Base-by-base conservation (phyloP, 1,140 invertebrate genomes). In the Laupala kohalensis region DNA sequence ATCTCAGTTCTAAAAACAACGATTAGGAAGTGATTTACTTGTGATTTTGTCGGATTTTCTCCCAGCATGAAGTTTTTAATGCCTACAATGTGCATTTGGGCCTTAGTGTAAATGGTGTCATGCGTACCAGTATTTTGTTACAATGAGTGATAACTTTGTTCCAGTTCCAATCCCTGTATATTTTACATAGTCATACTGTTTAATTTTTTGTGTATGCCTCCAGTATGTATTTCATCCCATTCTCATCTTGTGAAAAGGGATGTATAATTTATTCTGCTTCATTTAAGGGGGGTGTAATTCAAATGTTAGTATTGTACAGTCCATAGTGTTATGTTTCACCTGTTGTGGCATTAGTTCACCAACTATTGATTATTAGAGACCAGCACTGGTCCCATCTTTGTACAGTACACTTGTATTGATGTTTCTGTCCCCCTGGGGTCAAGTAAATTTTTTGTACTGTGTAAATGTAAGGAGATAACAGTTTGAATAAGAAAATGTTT, bases 371-470 rank as follows among this genome's bases (percentile, higher is more conserved):
- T 70, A 70, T 27, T 70, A 64, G 69, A 64, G 63, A 25, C 37
- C 37, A 70, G 3, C 29, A 62, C 13, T 70, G 69, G 69, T 25
- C 69, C 69, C 66, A 64, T 73, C 70, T 74, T 69, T 75, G 72
- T 73, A 73, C 72, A 73, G 72, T 72, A 29, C 71, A 72, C 29
- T 73, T 70, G 69, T 73, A 53, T 73, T 67, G 64, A 70, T 73
- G 72, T 73, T 67, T 70, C 72, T 73, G 72, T 67, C 28, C 63
- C 68, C 64, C 12, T 66, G 79, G 78, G 76, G 80, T 76, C 77
- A 78, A 82, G 79, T 82, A 83, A 84, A 83, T 82, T 84, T 84
- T 84, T 84, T 84, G 82, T 84, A 84, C 83, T 83, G 83, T 84
- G 82, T 82, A 84, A 83, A 84, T 84, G 83, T 83, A 84, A 84